Conservation (phyloP, 2,888 invertebrate species). For the Pammene fasciana region DNA sequence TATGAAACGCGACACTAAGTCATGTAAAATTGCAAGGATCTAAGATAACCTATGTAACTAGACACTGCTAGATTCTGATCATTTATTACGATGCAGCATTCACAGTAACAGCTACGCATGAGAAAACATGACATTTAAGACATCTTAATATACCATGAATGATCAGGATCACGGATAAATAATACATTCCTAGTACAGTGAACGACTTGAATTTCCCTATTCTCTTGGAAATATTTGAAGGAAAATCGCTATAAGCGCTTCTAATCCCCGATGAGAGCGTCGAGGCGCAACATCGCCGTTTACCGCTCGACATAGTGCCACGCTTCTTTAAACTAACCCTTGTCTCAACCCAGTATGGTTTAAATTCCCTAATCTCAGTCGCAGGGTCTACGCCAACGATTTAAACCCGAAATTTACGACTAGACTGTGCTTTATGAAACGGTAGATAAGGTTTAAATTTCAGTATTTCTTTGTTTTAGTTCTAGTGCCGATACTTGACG, state of each 20-base stretch:
- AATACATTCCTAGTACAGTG: too few relatives aligned
- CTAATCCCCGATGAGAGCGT: slow-evolving; percentile 18
- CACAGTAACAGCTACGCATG: too few relatives aligned
- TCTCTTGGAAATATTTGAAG: slow-evolving; percentile 7
- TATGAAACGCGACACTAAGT: too few relatives aligned
- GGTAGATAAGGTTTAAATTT: not conserved
- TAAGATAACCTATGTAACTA: too few relatives aligned
- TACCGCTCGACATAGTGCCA: slow-evolving; percentile 3
- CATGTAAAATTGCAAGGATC: too few relatives aligned
- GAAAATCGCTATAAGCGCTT: slow-evolving; percentile 13
- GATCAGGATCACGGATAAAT: too few relatives aligned
- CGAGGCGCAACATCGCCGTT: slow-evolving; percentile 17
- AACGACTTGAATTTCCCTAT: not conserved
- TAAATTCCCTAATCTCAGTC: not conserved
- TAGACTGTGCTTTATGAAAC: not conserved
- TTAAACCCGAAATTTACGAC: not conserved
- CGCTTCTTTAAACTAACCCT: not conserved
- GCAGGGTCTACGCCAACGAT: not conserved
- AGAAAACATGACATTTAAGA: too few relatives aligned
- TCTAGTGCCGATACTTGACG: slow-evolving; percentile 22
- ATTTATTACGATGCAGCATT: too few relatives aligned
- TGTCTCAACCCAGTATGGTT: not conserved
- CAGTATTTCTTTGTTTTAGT: not conserved
- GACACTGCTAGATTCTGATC: too few relatives aligned
- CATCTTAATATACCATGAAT: too few relatives aligned